These are phyloP conservation scores for Sminthurides aquaticus DNA, from an alignment of 2,888 invertebrate species.

Conservation along the genomic window DNA sequence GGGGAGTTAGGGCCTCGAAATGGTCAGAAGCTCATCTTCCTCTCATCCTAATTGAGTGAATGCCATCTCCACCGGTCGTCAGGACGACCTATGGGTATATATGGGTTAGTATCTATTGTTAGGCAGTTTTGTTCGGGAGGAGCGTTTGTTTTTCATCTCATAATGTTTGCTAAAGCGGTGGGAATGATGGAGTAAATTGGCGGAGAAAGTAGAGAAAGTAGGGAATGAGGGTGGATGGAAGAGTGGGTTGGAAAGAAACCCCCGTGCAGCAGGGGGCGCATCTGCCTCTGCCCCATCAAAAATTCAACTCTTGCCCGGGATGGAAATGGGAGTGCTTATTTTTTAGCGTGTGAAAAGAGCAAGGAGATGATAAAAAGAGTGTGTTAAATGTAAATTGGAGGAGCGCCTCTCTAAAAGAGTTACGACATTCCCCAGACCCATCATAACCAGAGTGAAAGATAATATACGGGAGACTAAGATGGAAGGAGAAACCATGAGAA, in stretches of 20 bases:
- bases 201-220: too few species aligned
- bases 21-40: too few species aligned
- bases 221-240: not conserved
- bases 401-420: not conserved
- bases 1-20: too few species aligned
- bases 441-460: not conserved
- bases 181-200: too few species aligned
- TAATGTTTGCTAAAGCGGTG: too few species aligned
- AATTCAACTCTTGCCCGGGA: not conserved
- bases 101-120: too few species aligned
- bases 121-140: too few species aligned
- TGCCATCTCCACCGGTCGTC: too few species aligned
- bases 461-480: not conserved
- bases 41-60: too few species aligned
- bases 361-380: not conserved
- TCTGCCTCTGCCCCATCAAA: not conserved
- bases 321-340: too few species aligned
- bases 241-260: not conserved
- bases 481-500: not conserved
- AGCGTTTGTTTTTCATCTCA: too few species aligned
- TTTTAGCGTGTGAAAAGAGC: not conserved
- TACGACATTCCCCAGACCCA: not conserved
- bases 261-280: not conserved
- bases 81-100: too few species aligned
- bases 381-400: not conserved